Evolutionary conservation across 2,797 vertebrate species (phyloP), one percentile per base, ranked within the genome.

Genomic region (Chelidonichthys spinosus): DNA sequence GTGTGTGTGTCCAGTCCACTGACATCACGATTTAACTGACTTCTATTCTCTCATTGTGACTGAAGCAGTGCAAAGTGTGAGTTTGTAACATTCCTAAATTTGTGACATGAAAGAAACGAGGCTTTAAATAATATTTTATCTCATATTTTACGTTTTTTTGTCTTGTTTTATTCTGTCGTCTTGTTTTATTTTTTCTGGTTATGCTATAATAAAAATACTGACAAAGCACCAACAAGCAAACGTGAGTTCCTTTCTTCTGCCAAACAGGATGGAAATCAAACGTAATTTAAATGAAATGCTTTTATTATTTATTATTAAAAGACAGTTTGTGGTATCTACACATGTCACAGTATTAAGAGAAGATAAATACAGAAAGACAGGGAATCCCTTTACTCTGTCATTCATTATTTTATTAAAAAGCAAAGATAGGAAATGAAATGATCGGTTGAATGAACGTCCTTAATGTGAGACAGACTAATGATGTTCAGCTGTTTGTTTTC

Each of bases 41-140:
- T 76, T 78, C 72, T 69, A 17, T 74, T 74, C 81, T 79, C 18
- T 64, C 73, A 83, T 70, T 74, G 69, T 53, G 79, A 79, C 82
- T 80, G 81, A 87, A 78, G 67, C 72, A 73, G 78, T 87, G 82
- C 79, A 89, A 73, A 42, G 72, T 74, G 65, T 86, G 82, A 78
- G 50, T 81, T 86, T 79, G 72, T 44, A 68, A 62, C 72, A 65
- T 77, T 74, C 63, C 43, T 58, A 2, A 67, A 69, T 54, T 83
- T 69, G 61, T 67, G 74, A 81, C 25, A 65, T 66, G 63, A 33
- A 55, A 71, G 33, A 14, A 55, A 58, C n/a, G 13, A 42, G 10
- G 2, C 25, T 82, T 32, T 55, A 17, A 52, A 56, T 62, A 18
- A 64, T 50, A 18, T 61, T 72, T 74, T 56, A 18, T 63, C 6